Evolutionary conservation across 2,797 vertebrate species (phyloP).

Genomic region (Nothura maculosa): DNA sequence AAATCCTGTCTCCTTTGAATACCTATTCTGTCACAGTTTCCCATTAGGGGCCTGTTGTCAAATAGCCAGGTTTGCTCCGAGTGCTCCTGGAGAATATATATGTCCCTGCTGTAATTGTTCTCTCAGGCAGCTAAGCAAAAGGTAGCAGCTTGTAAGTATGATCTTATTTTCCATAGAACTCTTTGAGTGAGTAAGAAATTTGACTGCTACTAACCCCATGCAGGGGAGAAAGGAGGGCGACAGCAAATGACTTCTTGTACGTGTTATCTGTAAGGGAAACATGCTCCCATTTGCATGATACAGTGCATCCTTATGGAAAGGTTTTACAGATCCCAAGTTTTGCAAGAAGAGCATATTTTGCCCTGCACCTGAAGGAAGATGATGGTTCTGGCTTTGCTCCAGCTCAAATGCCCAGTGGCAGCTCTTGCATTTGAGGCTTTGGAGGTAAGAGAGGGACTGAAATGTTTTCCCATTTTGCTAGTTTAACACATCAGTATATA

Average conservation of each 20-base stretch:
- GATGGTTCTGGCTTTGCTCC: conserved; percentile 6
- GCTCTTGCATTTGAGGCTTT: background rate
- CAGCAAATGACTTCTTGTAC: background rate
- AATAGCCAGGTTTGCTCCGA: conserved; percentile 26
- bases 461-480: background rate
- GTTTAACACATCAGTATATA: background rate
- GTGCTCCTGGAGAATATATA: background rate
- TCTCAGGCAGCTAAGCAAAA: background rate
- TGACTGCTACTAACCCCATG: background rate
- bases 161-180: background rate
- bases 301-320: background rate
- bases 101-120: background rate
- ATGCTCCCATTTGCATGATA: fast-evolving
- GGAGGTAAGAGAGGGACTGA: background rate
- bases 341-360: background rate
- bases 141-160: background rate
- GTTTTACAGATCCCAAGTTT: background rate
- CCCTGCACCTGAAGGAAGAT: background rate
- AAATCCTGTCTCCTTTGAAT: conserved; percentile 58
- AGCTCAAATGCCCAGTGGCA: background rate
- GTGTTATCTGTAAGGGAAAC: background rate
- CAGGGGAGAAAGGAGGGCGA: fast-evolving
- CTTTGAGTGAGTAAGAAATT: background rate
- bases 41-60: conserved; percentile 29
- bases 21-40: background rate